Evolutionary conservation across 2,113 vertebrate genomes (phyloP).

Genomic region (Sylvietta virens): DNA sequence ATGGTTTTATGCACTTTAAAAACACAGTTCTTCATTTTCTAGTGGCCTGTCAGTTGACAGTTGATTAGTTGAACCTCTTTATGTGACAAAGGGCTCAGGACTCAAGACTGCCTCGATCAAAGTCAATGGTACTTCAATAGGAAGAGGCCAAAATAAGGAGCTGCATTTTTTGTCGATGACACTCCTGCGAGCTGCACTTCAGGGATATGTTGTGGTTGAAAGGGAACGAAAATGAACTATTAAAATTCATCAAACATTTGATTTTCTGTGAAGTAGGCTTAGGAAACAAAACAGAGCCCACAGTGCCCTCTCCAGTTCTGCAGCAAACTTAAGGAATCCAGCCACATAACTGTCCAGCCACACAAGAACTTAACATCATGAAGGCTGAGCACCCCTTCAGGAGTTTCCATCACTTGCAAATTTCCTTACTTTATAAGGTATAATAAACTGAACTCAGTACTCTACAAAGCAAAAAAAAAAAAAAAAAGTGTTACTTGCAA

Average conservation of each 20-base stretch:
- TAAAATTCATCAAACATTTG: neutral
- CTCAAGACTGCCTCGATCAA: neutral
- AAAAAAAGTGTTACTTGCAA: neutral
- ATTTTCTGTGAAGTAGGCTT: neutral
- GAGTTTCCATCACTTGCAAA: neutral
- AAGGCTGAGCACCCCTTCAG: neutral
- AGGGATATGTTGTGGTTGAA: neutral
- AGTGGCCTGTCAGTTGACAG: neutral
- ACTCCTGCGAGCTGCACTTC: neutral
- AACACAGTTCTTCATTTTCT: conserved; percentile 20
- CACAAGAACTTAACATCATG: neutral
- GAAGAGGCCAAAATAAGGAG: neutral
- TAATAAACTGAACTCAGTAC: neutral
- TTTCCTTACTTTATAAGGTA: neutral
- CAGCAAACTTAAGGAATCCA: neutral
- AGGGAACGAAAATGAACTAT: neutral
- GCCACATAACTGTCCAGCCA: neutral
- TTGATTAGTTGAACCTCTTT: neutral
- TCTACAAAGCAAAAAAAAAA: neutral
- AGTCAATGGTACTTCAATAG: neutral
- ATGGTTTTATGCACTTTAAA: conserved; percentile 2
- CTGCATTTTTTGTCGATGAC: neutral
- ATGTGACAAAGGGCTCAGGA: neutral
- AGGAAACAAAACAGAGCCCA: conserved; percentile 34
- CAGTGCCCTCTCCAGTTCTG: conserved; percentile 62